These are phyloP conservation scores for Echinometra lucunter DNA, from an alignment of 53 echinoderm and acorn worm genomes.

Conservation along the genomic window DNA sequence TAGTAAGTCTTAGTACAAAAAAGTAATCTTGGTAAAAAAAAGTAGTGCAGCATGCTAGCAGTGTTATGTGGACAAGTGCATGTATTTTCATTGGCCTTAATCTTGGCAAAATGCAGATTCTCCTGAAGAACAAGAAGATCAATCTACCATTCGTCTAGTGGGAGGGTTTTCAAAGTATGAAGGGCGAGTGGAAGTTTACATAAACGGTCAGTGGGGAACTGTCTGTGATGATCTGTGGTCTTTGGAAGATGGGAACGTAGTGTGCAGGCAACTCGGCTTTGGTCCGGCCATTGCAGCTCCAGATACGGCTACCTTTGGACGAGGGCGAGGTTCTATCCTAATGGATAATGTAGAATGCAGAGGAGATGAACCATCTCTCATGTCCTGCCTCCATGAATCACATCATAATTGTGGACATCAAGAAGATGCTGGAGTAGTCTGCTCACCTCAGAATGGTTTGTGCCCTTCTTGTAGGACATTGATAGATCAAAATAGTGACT, in stretches of 20 bases:
- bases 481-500: neutral
- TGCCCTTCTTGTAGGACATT: neutral
- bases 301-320: neutral
- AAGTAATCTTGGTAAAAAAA: too few species aligned
- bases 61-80: neutral
- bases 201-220: slow-evolving; percentile 40
- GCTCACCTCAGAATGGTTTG: neutral
- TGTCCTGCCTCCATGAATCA: neutral
- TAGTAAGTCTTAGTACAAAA: too few species aligned
- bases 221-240: slow-evolving; percentile 45
- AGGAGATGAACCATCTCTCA: neutral
- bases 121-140: neutral
- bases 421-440: slow-evolving; percentile 43
- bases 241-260: slow-evolving; percentile 1
- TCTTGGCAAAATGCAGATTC: neutral
- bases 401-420: slow-evolving; percentile 34
- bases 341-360: slow-evolving; percentile 17
- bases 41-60: too few species aligned
- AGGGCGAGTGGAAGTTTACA: slow-evolving; percentile 34
- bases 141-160: slow-evolving; percentile 1
- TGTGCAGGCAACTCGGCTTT: slow-evolving; percentile 38
- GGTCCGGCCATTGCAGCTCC: neutral
- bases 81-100: neutral
- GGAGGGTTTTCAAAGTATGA: slow-evolving; percentile 24
- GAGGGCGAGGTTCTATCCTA: neutral